Base-by-base conservation (phyloP, 2,797 vertebrate species). In the Gobio occitaniae region DNA sequence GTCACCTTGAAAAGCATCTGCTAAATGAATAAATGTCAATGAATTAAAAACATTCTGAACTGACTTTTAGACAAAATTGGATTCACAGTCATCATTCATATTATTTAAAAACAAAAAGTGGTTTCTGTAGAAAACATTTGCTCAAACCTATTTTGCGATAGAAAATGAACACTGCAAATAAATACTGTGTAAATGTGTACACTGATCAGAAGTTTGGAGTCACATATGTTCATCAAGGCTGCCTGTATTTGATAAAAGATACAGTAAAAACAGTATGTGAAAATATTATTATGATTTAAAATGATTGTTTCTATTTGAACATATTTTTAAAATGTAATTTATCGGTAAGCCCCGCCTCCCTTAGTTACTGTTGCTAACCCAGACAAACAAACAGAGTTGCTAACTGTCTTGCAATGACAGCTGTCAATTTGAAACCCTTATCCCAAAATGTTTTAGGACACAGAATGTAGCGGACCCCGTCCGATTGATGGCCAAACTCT, bases 21-120 rank as follows among this genome's bases (percentile, higher is more conserved):
- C 21, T 61, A 44, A 78, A 78, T 78, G 13, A 78, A 78, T 78
- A 56, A 38, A 78, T 25, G 75, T 25, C 61, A 77, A 61, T 61
- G 32, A n/a, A 61, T 61, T 77, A 41, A 56, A 77, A 77, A 76
- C 36, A 61, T 25, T 56, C 54, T 77, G 32, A 77, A n/a, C 15
- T 16, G 32, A 76, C 19, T 76, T 21, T 32, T 54, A 36, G 17
- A 56, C 29, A 36, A 38, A 76, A 56, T 15, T 54, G 3, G 16
- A 19, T 52, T 50, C 47, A 32, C 15, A 11, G 25, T 36, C 48
- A 54, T 75, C 32, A 47, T 52, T 74, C 47, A 52, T 8, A 36
- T 52, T 32, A 74, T 17, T 19, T 44, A 44, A 44, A 44, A 44
- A 59, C 19, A 59, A 59, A n/a, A 52, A 21, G 56, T 3, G 8